phyloP scores from a whole-genome alignment of 2,888 invertebrate genomes.

The Lycocerus yunnanus region DNA sequence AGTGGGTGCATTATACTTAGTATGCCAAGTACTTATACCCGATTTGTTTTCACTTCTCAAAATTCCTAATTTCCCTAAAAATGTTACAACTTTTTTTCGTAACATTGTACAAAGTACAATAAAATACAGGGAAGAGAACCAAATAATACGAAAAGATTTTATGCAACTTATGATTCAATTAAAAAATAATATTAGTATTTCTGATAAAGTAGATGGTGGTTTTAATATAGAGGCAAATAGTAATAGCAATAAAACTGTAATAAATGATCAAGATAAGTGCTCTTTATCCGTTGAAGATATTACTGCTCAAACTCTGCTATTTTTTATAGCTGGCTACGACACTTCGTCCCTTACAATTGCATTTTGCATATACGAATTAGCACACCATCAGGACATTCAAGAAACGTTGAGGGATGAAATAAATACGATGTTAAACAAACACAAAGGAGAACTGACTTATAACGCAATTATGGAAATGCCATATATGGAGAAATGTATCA shows the following conservation, averaged over 20 bases:
- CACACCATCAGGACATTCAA: constrained; percentile 52
- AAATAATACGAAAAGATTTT: not conserved
- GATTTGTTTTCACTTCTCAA: not conserved
- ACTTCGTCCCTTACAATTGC: constrained; percentile 28
- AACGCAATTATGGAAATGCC: constrained; percentile 54
- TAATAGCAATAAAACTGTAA: not conserved
- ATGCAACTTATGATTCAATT: not conserved
- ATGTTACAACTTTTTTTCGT: not conserved
- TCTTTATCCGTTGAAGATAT: not conserved
- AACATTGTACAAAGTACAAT: not conserved
- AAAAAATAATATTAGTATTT: not conserved
- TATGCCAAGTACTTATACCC: not conserved
- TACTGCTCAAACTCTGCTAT: not conserved
- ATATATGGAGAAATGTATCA: not conserved
- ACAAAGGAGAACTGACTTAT: constrained; percentile 49
- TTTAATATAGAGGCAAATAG: not conserved
- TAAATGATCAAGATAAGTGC: not conserved
- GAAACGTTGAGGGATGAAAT: constrained; percentile 53
- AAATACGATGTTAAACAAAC: constrained; percentile 38
- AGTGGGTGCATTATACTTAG: too few relatives aligned
- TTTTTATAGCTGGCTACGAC: not conserved
- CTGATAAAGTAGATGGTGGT: not conserved
- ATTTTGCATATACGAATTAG: constrained; percentile 46
- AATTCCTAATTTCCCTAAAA: not conserved
- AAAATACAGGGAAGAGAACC: not conserved